Evolutionary conservation across 2,113 vertebrate species (phyloP), one percentile per base, ranked within the genome.

Genomic region (Tauraco erythrolophus): DNA sequence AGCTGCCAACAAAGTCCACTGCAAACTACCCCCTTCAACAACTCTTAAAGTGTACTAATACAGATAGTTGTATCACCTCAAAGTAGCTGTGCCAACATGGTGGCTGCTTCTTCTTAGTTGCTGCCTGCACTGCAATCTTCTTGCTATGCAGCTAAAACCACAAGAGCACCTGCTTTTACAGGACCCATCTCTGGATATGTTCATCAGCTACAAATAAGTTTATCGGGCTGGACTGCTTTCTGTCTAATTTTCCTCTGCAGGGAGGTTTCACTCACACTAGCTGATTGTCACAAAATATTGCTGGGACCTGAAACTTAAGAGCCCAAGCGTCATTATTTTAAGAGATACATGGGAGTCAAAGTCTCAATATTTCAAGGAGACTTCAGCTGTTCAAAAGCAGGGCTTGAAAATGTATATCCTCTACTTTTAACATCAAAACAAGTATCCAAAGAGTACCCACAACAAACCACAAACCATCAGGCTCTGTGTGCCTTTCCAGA

Each of bases 41-140:
- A 14, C 27, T 64, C 37, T 54, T 64, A 23, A 23, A 22, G 46
- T 18, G 9, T 18, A 33, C 13, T 30, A 5, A 3, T 15, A 19
- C 7, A 65, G 19, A 43, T 5, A n/a, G 24, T 8, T 41, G 6
- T 56, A 19, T 37, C 58, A 56, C 37, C 28, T 24, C 19, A 15
- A 72, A 61, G 13, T 8, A 9, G 33, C 46, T 46, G 21, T 57
- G 64, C 22, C 28, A 62, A 17, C 0, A 0, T 4, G 11, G 13
- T 10, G 16, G 19, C 48, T 77, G 51, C 37, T 62, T 30, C 81
- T 41, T 51, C 21, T 74, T 35, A 19, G 48, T 6, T 68, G 48
- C 48, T 84, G 22, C 25, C 25, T 41, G 10, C 16, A 37, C 30
- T 62, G 35, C 43, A 11, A 22, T 28, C 54, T 51, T 75, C 61